Evolutionary conservation across 2,113 vertebrate species (phyloP).

Genomic region (Pangasianodon hypophthalmus): DNA sequence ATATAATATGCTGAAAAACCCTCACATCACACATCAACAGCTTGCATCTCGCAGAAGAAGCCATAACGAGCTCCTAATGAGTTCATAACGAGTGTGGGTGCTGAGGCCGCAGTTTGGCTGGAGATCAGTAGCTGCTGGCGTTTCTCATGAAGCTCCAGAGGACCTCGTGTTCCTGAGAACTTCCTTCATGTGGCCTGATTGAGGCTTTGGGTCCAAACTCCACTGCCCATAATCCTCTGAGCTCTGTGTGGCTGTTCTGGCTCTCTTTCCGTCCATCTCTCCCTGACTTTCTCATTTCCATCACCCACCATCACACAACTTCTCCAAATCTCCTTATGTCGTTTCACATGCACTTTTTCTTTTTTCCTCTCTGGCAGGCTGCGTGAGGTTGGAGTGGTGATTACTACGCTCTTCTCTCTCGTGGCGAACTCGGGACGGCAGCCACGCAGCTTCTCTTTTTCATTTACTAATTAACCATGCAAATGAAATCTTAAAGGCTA

Average conservation of each 20-base stretch:
- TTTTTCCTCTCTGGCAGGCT: not conserved
- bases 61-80: conserved; percentile 14
- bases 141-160: not conserved
- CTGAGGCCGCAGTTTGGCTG: conserved; percentile 7
- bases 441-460: conserved; percentile 73
- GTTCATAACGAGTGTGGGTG: conserved; percentile 29
- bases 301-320: not conserved
- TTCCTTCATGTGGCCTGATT: conserved; percentile 3
- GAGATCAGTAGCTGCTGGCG: conserved; percentile 21
- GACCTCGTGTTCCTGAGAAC: not conserved
- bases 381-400: conserved; percentile 49
- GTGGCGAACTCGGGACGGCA: conserved; percentile 58
- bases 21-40: conserved; percentile 2
- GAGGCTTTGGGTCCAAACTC: not conserved
- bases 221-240: conserved; percentile 19
- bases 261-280: not conserved
- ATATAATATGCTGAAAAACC: not conserved
- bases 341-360: not conserved
- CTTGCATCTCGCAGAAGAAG: conserved; percentile 15
- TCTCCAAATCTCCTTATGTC: not conserved
- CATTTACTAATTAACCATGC: conserved; percentile 81
- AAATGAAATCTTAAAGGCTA: conserved; percentile 81
- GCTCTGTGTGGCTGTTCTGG: conserved; percentile 33
- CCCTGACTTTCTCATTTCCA: not conserved
- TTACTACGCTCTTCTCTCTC: conserved; percentile 51